A percentile compares a stretch with the other conserved stretches of the same genome.
Evolutionary conservation across 2,113 vertebrate genomes (phyloP).

Genomic region (Scopus umbretta): DNA sequence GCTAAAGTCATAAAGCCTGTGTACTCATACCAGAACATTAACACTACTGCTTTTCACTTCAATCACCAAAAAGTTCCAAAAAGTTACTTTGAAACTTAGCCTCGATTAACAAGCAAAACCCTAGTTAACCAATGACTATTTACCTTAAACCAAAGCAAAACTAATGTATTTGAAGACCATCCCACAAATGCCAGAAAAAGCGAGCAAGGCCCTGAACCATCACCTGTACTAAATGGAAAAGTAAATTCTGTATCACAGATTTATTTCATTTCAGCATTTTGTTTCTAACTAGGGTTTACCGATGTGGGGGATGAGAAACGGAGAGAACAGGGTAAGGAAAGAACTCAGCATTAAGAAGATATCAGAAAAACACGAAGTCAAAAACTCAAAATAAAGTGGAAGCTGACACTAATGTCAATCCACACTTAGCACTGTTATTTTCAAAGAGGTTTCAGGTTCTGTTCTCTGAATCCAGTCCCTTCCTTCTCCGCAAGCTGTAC

Average conservation of each 20-base stretch:
- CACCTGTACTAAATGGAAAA: slow-evolving; percentile 62
- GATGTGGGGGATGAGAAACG: not conserved
- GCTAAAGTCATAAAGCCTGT: slow-evolving; percentile 8
- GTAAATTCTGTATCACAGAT: slow-evolving; percentile 24
- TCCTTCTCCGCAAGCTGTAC: not conserved
- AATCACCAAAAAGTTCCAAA: slow-evolving; percentile 37
- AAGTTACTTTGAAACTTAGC: slow-evolving; percentile 64
- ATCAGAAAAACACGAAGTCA: not conserved
- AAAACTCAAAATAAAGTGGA: not conserved
- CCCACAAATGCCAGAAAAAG: slow-evolving; percentile 51
- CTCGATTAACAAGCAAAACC: slow-evolving; percentile 45
- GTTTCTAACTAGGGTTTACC: slow-evolving; percentile 22
- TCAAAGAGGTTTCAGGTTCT: not conserved
- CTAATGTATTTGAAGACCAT: slow-evolving; percentile 16
- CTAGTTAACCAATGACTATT: slow-evolving; percentile 31
- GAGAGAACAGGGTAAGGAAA: not conserved
- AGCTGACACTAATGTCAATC: not conserved
- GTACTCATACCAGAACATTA: slow-evolving; percentile 53
- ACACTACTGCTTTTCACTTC: slow-evolving; percentile 68
- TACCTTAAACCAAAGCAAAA: slow-evolving; percentile 37
- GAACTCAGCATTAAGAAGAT: not conserved
- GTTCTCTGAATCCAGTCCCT: not conserved
- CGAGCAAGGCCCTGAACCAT: slow-evolving; percentile 31
- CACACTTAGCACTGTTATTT: not conserved
- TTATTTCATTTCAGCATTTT: slow-evolving; percentile 24